Conservation (phyloP, 1,140 invertebrate genomes). For the Muscidifurax raptorellus region DNA sequence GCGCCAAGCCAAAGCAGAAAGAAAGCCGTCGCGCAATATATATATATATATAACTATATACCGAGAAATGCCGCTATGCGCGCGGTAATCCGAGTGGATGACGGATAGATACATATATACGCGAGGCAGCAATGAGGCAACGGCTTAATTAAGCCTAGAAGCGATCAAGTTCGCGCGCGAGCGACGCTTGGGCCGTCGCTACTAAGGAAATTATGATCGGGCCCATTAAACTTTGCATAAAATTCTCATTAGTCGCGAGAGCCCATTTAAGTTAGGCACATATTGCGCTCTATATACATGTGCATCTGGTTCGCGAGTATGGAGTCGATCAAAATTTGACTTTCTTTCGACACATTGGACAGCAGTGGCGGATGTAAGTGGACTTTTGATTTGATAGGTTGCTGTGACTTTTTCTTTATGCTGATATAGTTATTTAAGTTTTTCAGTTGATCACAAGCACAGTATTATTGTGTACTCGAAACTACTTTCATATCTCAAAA, state of each 20-base stretch:
- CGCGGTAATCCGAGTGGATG: slow-evolving; percentile 27
- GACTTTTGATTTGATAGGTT: no score
- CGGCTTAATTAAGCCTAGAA: slow-evolving; percentile 33
- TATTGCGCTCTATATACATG: no score
- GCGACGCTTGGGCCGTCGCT: not conserved
- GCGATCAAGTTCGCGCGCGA: not conserved
- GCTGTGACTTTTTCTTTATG: no score
- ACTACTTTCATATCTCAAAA: no score
- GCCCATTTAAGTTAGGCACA: no score
- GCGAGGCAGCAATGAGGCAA: not conserved
- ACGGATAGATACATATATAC: not conserved
- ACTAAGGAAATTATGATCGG: slow-evolving; percentile 22
- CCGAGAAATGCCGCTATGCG: not conserved
- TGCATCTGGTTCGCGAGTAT: not conserved
- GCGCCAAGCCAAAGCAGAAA: not conserved
- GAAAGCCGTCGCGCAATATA: not conserved
- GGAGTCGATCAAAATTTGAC: no score
- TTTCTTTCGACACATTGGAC: no score
- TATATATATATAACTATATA: not conserved
- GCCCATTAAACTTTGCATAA: slow-evolving; percentile 10
- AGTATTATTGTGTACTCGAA: no score
- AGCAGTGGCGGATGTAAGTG: no score
- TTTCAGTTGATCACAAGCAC: no score
- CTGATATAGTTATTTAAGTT: no score
- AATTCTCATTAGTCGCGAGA: not conserved